A percentile compares a stretch with the other conserved stretches of the same genome.
Evolutionary conservation across 2,888 invertebrate genomes (phyloP).

Genomic region (Pasiphila rectangulata): DNA sequence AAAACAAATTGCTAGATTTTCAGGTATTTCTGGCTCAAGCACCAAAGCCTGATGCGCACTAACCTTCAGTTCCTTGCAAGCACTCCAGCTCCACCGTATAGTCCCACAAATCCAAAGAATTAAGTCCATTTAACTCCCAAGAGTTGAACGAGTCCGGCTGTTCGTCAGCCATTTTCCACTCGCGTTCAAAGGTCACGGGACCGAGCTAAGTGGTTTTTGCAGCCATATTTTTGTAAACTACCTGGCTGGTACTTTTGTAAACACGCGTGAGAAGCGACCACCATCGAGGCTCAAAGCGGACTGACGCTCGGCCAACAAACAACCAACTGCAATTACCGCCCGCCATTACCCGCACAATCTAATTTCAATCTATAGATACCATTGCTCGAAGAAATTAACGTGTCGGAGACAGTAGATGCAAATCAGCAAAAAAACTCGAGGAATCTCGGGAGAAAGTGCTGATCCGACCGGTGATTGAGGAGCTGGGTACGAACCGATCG

Average conservation of each 20-base stretch:
- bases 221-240: constrained; percentile 51
- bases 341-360: constrained; percentile 62
- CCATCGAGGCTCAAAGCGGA: constrained; percentile 54
- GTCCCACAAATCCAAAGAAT: constrained; percentile 91
- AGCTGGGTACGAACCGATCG: constrained; percentile 29
- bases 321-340: constrained; percentile 54
- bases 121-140: constrained; percentile 81
- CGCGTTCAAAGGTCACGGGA: constrained; percentile 52
- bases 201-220: constrained; percentile 44
- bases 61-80: constrained; percentile 88
- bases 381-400: constrained; percentile 65
- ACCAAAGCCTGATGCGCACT: constrained; percentile 36
- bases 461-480: constrained; percentile 43
- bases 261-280: constrained; percentile 45
- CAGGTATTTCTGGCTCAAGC: not conserved
- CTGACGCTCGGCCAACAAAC: constrained; percentile 39
- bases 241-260: not conserved
- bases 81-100: constrained; percentile 91
- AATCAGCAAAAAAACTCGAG: constrained; percentile 50
- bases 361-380: constrained; percentile 67
- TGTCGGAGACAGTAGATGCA: constrained; percentile 42
- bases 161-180: constrained; percentile 70
- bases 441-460: constrained; percentile 56
- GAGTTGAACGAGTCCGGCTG: constrained; percentile 72
- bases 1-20: not conserved